phyloP scores from a whole-genome alignment of 2,113 vertebrate species.

The Seriola dumerili region DNA sequence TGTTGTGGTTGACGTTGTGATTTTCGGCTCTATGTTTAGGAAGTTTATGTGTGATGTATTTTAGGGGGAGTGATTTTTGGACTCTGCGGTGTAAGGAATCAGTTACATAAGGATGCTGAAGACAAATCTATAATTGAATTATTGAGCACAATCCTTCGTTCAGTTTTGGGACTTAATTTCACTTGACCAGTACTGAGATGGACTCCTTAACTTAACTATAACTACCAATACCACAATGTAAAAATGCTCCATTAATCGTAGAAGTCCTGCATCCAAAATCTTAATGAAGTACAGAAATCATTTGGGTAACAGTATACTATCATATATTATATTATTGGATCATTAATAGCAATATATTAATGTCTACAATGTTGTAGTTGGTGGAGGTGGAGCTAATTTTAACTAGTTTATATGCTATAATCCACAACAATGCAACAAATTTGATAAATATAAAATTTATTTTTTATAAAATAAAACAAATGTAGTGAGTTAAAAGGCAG shows the following conservation, averaged over 20 bases:
- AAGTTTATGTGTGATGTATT: constrained; percentile 43
- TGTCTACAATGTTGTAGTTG: too few species aligned
- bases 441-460: too few species aligned
- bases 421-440: too few species aligned
- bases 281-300: neutral
- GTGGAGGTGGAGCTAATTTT: too few species aligned
- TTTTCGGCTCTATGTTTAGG: constrained; percentile 55
- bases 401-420: too few species aligned
- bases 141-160: neutral
- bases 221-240: neutral
- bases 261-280: neutral
- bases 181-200: neutral
- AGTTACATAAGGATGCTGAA: constrained; percentile 5
- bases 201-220: too few species aligned
- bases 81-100: constrained; percentile 26
- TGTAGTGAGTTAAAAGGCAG: too few species aligned
- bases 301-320: too few species aligned
- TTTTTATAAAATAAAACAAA: neutral
- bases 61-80: constrained; percentile 32
- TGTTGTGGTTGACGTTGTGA: constrained; percentile 39
- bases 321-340: too few species aligned
- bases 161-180: neutral
- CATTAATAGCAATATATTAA: too few species aligned
- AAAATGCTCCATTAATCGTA: neutral
- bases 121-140: neutral